A percentile compares a stretch with the other conserved stretches of the same genome.
These are phyloP conservation scores for Psittacara wagleri DNA, from an alignment of 2,113 vertebrate genomes.

Conservation along the genomic window DNA sequence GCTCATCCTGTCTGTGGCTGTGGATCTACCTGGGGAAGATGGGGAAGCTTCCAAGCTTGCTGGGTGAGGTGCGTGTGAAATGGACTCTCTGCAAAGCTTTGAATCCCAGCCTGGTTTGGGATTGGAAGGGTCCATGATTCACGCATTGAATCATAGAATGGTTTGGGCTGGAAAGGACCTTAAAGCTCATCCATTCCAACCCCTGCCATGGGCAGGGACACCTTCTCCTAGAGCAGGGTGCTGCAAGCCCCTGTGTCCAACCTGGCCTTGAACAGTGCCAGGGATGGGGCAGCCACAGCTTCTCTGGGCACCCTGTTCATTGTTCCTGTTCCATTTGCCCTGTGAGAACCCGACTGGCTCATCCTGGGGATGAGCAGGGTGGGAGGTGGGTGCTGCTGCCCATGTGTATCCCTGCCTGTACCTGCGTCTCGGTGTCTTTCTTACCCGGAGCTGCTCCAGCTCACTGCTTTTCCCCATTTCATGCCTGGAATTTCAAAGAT, in stretches of 20 bases:
- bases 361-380: not conserved
- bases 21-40: rapidly evolving
- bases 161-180: not conserved
- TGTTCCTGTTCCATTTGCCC: not conserved
- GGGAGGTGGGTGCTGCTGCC: not conserved
- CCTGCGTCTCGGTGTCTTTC: rapidly evolving
- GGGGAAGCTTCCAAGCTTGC: not conserved
- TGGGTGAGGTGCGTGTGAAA: rapidly evolving
- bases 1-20: not conserved
- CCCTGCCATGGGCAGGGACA: not conserved
- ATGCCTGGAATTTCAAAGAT: not conserved
- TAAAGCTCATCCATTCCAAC: not conserved
- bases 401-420: not conserved
- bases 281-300: not conserved
- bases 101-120: not conserved
- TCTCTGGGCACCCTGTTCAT: not conserved
- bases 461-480: not conserved
- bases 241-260: not conserved
- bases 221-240: not conserved
- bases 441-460: not conserved
- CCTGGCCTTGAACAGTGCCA: not conserved
- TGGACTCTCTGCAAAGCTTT: rapidly evolving
- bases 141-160: no score
- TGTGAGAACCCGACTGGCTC: rapidly evolving
- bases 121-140: not conserved